A percentile compares a stretch with the other conserved stretches of the same genome.
These are phyloP conservation scores for Thereuonema tuberculata DNA, from an alignment of 1,140 invertebrate species.

Conservation along the genomic window DNA sequence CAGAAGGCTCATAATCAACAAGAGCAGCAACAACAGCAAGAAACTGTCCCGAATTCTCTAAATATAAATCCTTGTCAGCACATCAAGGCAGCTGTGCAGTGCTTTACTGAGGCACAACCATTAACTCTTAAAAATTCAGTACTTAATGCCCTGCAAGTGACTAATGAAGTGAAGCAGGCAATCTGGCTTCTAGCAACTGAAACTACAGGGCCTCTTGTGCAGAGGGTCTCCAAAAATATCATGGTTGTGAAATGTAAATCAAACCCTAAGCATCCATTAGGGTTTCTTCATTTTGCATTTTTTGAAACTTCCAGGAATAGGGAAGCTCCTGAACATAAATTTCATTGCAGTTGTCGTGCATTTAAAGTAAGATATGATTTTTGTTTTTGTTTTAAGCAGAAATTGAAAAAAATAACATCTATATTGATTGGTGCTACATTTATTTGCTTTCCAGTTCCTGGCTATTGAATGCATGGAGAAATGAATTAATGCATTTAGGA, in stretches of 20 bases:
- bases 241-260: slow-evolving; percentile 63
- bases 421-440: not conserved
- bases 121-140: slow-evolving; percentile 49
- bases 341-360: slow-evolving; percentile 47
- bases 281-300: slow-evolving; percentile 57
- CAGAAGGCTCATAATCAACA: not conserved
- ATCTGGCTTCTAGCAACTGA: slow-evolving; percentile 48
- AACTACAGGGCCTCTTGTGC: slow-evolving; percentile 51
- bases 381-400: too few relatives aligned
- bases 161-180: slow-evolving; percentile 48
- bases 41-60: not conserved
- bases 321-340: slow-evolving; percentile 44
- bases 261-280: slow-evolving; percentile 51
- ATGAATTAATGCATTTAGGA: too few relatives aligned
- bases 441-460: not conserved
- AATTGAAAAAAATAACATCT: not conserved
- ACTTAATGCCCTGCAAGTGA: slow-evolving; percentile 47
- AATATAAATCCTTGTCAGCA: slow-evolving; percentile 44
- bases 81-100: slow-evolving; percentile 50
- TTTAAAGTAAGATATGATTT: slow-evolving; percentile 38
- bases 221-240: slow-evolving; percentile 57
- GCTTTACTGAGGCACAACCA: slow-evolving; percentile 46
- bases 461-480: too few relatives aligned
- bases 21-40: not conserved
- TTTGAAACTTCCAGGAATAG: slow-evolving; percentile 37